Evolutionary conservation across 2,113 vertebrate genomes (phyloP).

Genomic region (Myiozetetes cayanensis): DNA sequence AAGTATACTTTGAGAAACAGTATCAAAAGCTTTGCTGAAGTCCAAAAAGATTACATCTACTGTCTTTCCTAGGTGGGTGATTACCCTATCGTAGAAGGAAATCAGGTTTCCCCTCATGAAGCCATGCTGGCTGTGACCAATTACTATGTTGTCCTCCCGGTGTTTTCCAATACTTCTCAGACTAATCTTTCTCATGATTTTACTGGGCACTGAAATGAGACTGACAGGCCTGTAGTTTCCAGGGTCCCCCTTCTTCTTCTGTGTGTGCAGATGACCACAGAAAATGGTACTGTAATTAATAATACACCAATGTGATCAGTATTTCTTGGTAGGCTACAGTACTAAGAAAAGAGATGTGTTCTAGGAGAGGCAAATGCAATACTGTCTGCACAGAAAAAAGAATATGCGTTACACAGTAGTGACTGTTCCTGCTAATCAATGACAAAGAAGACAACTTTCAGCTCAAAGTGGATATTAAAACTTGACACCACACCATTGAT

Average conservation of each 20-base stretch:
- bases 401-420: not conserved
- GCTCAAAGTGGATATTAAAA: not conserved
- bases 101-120: not conserved
- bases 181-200: not conserved
- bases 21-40: fast-evolving
- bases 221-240: not conserved
- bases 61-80: not conserved
- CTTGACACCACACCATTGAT: not conserved
- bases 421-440: not conserved
- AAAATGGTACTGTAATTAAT: not conserved
- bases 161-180: not conserved
- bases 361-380: not conserved
- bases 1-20: too few relatives aligned
- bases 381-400: not conserved
- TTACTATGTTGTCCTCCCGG: not conserved
- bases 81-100: not conserved
- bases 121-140: not conserved
- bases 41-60: not conserved
- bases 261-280: not conserved
- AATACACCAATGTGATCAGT: not conserved
- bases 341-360: not conserved
- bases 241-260: not conserved
- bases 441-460: not conserved
- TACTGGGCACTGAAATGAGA: not conserved
- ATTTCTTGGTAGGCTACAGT: not conserved